These are phyloP conservation scores for Cynopterus brachyotis DNA, from an alignment of 2,113 vertebrate genomes.

Conservation along the genomic window DNA sequence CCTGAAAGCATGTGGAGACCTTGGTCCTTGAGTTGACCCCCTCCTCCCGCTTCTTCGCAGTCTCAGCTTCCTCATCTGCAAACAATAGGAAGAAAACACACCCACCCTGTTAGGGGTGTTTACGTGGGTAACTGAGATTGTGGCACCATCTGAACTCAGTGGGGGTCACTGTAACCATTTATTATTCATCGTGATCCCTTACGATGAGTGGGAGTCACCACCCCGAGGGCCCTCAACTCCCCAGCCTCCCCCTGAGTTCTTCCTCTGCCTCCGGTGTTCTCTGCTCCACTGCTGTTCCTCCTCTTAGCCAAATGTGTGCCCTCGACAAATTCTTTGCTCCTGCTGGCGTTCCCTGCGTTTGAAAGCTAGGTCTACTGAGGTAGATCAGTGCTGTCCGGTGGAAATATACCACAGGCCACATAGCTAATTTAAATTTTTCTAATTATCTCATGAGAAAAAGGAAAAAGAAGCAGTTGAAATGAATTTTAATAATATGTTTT, in stretches of 20 bases:
- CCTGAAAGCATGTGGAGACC: background rate
- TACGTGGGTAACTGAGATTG: background rate
- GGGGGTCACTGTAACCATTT: background rate
- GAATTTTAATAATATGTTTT: background rate
- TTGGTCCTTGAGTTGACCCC: too few relatives aligned
- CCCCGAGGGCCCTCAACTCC: background rate
- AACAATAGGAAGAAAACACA: background rate
- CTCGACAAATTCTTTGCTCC: background rate
- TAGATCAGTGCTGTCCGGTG: background rate
- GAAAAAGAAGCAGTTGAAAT: background rate
- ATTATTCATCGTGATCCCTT: background rate
- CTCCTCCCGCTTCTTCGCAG: background rate
- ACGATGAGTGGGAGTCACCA: background rate
- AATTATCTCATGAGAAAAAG: background rate
- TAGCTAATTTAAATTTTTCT: background rate
- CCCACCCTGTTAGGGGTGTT: fast-evolving
- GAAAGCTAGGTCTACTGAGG: background rate
- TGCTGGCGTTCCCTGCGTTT: background rate
- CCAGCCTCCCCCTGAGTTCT: background rate
- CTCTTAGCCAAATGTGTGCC: background rate
- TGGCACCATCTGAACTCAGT: background rate
- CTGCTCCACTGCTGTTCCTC: fast-evolving
- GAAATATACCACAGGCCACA: background rate
- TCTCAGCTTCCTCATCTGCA: background rate
- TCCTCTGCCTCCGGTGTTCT: background rate